Conservation (phyloP, 1,140 invertebrate genomes). For the Metopolophium dirhodum region DNA sequence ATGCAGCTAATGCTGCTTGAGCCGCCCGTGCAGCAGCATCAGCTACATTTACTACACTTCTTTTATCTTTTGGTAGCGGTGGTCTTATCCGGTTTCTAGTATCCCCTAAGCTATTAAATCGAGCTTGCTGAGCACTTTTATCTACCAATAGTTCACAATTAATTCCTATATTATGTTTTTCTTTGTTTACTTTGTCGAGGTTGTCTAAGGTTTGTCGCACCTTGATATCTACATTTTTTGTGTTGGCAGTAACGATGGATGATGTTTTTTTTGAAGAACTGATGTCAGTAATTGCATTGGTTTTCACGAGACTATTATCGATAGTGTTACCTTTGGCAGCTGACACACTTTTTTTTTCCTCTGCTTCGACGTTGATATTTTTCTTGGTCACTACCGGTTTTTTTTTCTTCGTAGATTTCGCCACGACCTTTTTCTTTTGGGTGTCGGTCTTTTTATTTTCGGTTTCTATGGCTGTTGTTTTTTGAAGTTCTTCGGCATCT, state of each 20-base stretch:
- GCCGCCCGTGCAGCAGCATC: constrained; percentile 13
- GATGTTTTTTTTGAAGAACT: background rate
- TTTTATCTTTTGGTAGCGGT: background rate
- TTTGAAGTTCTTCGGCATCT: background rate
- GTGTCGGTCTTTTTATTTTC: background rate
- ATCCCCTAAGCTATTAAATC: background rate
- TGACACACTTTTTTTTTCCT: background rate
- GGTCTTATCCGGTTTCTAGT: background rate
- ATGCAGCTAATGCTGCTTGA: constrained; percentile 12
- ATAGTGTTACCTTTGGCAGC: background rate
- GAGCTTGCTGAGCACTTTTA: background rate
- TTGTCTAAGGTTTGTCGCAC: background rate
- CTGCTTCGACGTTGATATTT: background rate
- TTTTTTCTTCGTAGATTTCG: background rate
- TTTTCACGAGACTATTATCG: background rate
- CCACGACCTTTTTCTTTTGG: background rate
- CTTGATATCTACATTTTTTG: background rate
- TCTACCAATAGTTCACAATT: background rate
- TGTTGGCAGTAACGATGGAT: background rate
- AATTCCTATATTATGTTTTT: background rate
- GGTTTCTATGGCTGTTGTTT: background rate
- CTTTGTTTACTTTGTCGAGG: background rate
- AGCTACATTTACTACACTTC: background rate
- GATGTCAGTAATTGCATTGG: too few species aligned
- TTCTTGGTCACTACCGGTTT: background rate